Evolutionary conservation across 2,113 vertebrate genomes (phyloP), one percentile per base, ranked within the genome.

Genomic region (Abramis brama): DNA sequence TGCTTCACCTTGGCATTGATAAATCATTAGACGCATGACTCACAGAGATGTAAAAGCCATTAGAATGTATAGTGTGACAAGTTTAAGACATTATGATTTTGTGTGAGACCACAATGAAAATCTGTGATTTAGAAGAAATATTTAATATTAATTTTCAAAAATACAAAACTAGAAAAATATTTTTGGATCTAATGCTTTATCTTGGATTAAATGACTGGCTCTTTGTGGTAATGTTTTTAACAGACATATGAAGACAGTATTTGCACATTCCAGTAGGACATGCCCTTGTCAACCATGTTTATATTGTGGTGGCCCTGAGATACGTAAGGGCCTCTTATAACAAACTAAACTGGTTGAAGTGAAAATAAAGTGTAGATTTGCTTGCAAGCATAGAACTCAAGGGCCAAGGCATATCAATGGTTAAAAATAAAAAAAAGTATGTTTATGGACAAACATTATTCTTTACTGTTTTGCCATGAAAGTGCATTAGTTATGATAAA

Each of bases 281-380:
- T 86, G 77, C 50, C 70, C 36, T 74, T 86, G 78, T 73, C 50
- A 68, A 47, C 62, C 43, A 12, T 86, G 55, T 75, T 86, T 62
- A 64, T 64, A 77, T 17, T 77, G 74, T 9, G 15, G n/a, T 81
- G 79, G 62, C 60, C 43, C 27, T 52, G 27, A 82, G 19, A 68
- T 68, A 66, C 60, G 10, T 81, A 45, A 81, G 13, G 12, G 27
- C 43, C 25, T 66, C 60, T 62, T 64, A 43, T 62, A 64, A 47
- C 57, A 60, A 79, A 79, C 77, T 25, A 60, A 79, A 23, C n/a
- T 23, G 62, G 15, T 50, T 68, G 64, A 25, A 68, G 17, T 47
- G n/a, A 25, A 45, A 62, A 80, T 43, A 0, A 79, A 7, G 36
- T 64, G 21, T 62, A 25, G 47, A 30, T 77, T 52, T 77, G 25